A percentile compares a stretch with the other conserved stretches of the same genome.
Evolutionary conservation across 2,888 invertebrate genomes (phyloP).

Genomic region (Chymomyza fuscimana): DNA sequence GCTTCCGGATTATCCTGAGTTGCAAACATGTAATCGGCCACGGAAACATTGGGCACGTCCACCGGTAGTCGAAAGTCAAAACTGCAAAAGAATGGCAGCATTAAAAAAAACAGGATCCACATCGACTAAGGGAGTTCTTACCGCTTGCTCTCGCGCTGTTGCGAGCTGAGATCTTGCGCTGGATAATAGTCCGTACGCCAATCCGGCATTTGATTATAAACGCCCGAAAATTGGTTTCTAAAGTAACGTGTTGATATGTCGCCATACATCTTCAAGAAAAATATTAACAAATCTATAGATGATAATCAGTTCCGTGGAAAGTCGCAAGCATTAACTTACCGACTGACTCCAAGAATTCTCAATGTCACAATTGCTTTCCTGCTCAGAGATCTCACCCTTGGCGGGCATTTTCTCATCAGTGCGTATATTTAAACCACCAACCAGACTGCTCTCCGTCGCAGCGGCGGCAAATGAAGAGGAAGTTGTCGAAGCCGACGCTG

Average conservation of each 20-base stretch:
- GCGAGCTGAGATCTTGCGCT: constrained; percentile 76
- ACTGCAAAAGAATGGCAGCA: constrained; percentile 24
- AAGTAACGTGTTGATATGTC: constrained; percentile 77
- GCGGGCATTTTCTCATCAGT: constrained; percentile 94
- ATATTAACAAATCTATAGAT: background rate
- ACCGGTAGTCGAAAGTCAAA: constrained; percentile 61
- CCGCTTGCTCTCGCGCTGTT: constrained; percentile 68
- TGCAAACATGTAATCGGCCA: constrained; percentile 31
- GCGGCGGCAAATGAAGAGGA: constrained; percentile 76
- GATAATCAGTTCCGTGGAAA: no score
- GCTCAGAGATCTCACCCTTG: constrained; percentile 91
- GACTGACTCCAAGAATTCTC: constrained; percentile 86
- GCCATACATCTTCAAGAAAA: constrained; percentile 70
- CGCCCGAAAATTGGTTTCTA: constrained; percentile 67
- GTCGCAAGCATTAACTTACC: constrained; percentile 78
- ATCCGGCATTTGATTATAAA: constrained; percentile 70
- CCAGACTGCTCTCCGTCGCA: constrained; percentile 78
- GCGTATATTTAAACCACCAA: constrained; percentile 84
- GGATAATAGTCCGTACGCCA: constrained; percentile 78
- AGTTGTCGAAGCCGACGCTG: constrained; percentile 69
- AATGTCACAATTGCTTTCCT: constrained; percentile 91
- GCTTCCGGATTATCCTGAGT: constrained; percentile 29
- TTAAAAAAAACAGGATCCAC: background rate
- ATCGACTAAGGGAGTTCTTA: constrained; percentile 22
- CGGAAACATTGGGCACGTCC: constrained; percentile 41